Percentiles rank a stretch among this genome's conserved stretches.
phyloP scores from a whole-genome alignment of 2,888 invertebrate species.

The Sarcophaga subvicina region DNA sequence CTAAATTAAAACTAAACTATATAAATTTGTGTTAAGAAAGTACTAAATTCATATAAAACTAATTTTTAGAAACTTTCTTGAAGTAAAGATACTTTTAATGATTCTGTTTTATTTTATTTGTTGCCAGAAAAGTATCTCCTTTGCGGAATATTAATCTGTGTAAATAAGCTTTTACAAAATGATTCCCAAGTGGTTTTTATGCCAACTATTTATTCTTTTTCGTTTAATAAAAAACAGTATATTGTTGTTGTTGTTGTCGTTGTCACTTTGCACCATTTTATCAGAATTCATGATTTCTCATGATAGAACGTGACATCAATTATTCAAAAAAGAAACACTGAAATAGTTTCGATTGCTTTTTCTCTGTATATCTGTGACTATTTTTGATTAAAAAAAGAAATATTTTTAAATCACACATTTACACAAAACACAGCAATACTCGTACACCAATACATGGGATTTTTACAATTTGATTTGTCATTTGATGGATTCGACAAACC shows the following conservation, averaged over 20 bases:
- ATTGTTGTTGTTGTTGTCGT: constrained; percentile 12
- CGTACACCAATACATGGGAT: neutral
- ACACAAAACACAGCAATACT: neutral
- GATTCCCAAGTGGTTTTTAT: neutral
- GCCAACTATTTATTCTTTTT: neutral
- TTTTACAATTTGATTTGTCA: constrained; percentile 7
- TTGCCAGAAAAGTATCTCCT: neutral
- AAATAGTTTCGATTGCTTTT: neutral
- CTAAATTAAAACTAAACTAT: too few relatives aligned
- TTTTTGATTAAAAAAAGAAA: neutral
- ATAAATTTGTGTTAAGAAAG: too few relatives aligned
- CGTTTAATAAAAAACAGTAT: neutral
- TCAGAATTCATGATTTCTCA: constrained; percentile 57
- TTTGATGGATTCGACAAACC: constrained; percentile 34
- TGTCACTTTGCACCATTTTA: constrained; percentile 44
- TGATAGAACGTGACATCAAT: constrained; percentile 64
- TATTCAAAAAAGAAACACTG: constrained; percentile 54
- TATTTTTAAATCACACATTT: neutral
- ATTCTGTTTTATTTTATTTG: neutral
- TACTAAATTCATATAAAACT: too few relatives aligned
- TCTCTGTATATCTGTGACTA: neutral
- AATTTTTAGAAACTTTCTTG: too few relatives aligned
- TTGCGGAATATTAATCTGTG: neutral
- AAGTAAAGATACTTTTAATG: too few relatives aligned
- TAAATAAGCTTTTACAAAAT: neutral